Percentiles rank a stretch among this genome's conserved stretches.
phyloP scores from a whole-genome alignment of 2,888 invertebrate species.

The Hedychridium roseum region DNA sequence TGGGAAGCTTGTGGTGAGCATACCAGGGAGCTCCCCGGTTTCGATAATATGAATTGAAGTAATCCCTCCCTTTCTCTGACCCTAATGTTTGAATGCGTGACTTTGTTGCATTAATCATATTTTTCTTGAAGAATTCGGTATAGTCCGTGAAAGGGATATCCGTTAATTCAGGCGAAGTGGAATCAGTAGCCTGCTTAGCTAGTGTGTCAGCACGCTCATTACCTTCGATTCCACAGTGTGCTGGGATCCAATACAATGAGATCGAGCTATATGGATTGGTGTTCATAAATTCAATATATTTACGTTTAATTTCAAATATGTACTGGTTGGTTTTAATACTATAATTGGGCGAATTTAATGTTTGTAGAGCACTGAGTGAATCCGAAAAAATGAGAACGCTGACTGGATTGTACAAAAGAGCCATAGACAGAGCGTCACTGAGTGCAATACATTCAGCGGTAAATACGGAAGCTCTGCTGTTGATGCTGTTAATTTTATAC shows the following conservation, averaged over 20 bases:
- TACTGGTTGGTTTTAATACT: background rate
- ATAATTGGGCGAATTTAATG: background rate
- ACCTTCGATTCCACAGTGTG: background rate
- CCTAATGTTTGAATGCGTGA: background rate
- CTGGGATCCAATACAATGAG: background rate
- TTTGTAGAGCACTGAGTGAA: background rate
- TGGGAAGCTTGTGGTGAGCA: background rate
- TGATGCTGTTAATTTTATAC: too few species aligned
- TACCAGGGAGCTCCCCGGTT: background rate
- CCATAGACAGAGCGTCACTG: background rate
- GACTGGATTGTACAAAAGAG: background rate
- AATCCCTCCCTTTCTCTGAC: background rate
- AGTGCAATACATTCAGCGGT: slow-evolving; percentile 2
- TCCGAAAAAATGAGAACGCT: background rate
- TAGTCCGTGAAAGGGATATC: background rate
- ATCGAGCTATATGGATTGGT: background rate
- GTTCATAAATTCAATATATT: background rate
- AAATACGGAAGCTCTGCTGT: slow-evolving; percentile 5
- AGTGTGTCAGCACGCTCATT: background rate
- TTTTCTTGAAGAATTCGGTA: background rate
- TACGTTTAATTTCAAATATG: background rate
- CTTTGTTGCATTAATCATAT: background rate
- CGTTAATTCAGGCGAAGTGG: background rate
- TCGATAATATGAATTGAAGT: background rate
- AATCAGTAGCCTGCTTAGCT: background rate